Percentiles rank a stretch among this genome's conserved stretches.
Evolutionary conservation across 2,888 invertebrate genomes (phyloP).

Genomic region (Euplexia lucipara): DNA sequence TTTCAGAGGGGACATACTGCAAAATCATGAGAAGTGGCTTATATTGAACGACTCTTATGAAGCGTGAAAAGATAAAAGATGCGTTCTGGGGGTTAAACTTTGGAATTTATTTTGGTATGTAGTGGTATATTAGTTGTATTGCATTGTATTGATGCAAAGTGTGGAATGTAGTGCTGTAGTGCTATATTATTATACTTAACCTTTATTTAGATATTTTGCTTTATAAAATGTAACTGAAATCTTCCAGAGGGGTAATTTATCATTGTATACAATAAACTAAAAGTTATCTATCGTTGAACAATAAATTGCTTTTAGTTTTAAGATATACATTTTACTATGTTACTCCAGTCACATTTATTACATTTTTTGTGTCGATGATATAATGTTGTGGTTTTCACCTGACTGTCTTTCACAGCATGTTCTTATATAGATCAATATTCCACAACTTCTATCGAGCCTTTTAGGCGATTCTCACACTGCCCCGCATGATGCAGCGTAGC

Average conservation of each 20-base stretch:
- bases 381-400: neutral
- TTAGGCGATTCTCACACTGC: no score
- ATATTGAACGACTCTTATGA: conserved; percentile 70
- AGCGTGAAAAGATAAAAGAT: conserved; percentile 73
- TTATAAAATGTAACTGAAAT: no score
- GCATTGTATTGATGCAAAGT: neutral
- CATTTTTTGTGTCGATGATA: neutral
- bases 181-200: neutral
- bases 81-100: conserved; percentile 59
- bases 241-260: no score
- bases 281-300: no score
- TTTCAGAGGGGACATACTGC: conserved; percentile 52
- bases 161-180: neutral
- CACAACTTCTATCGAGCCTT: neutral
- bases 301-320: no score
- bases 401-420: no score
- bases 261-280: no score
- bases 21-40: conserved; percentile 70
- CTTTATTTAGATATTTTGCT: neutral
- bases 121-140: conserved; percentile 37
- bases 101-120: conserved; percentile 58
- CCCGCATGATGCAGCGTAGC: no score
- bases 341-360: neutral
- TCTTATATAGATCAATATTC: neutral
- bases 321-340: no score